Percentiles rank a stretch among this genome's conserved stretches.
These are phyloP conservation scores for Lumbricus terrestris DNA, from an alignment of 2,888 invertebrate genomes.

Conservation along the genomic window DNA sequence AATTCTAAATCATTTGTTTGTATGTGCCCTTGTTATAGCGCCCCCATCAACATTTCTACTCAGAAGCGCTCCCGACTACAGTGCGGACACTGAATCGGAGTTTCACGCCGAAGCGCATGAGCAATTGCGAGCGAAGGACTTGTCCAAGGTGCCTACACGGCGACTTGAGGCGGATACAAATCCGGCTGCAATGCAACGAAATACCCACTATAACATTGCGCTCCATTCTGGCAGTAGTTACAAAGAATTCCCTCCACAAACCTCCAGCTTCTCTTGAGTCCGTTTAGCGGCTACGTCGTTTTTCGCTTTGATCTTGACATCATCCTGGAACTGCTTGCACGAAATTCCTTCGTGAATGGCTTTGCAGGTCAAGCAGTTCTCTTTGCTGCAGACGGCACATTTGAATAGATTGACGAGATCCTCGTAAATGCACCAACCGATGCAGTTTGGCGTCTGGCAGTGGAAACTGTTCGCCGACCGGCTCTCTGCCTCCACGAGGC, in stretches of 20 bases:
- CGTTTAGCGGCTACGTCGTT: conserved; percentile 72
- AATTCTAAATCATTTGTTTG: too few relatives aligned
- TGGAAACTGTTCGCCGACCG: conserved; percentile 78
- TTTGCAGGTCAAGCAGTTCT: conserved; percentile 85
- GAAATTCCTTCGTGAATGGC: conserved; percentile 77
- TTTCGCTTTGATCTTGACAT: conserved; percentile 65
- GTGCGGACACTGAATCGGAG: too few relatives aligned
- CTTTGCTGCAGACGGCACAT: conserved; percentile 77
- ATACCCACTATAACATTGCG: too few relatives aligned
- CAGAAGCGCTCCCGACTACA: too few relatives aligned
- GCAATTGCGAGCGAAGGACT: too few relatives aligned
- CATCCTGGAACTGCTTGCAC: conserved; percentile 78
- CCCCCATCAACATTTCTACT: too few relatives aligned
- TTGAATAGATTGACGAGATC: conserved; percentile 80
- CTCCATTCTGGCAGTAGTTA: too few relatives aligned
- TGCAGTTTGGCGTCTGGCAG: conserved; percentile 84
- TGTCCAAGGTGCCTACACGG: too few relatives aligned
- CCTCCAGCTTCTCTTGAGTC: conserved; percentile 76
- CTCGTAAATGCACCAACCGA: conserved; percentile 85
- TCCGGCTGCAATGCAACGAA: too few relatives aligned
- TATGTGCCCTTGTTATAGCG: too few relatives aligned
- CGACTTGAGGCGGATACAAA: too few relatives aligned
- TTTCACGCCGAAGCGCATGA: too few relatives aligned
- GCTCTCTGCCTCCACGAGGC: conserved; percentile 78
- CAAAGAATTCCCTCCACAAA: conserved; percentile 43